Percentiles rank a stretch among this genome's conserved stretches.
These are phyloP conservation scores for Cyanistes caeruleus DNA, from an alignment of 2,113 vertebrate species.

Conservation along the genomic window DNA sequence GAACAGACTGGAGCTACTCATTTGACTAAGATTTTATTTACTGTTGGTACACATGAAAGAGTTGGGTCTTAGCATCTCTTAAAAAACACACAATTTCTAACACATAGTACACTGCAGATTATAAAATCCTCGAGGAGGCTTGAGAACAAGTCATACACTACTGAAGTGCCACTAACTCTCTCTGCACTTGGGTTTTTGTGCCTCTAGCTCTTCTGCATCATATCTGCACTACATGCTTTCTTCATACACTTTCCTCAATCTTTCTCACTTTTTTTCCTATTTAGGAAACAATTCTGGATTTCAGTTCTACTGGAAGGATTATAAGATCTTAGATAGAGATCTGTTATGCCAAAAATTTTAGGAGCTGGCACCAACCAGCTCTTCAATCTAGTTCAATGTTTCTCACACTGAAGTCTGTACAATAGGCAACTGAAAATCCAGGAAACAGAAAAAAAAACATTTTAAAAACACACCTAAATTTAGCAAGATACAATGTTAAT, in stretches of 20 bases:
- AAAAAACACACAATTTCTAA: neutral
- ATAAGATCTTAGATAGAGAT: neutral
- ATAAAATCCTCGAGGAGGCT: neutral
- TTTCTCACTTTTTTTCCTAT: neutral
- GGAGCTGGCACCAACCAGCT: neutral
- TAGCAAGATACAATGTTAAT: neutral
- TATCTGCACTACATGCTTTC: neutral
- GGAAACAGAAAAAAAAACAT: neutral
- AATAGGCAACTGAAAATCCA: neutral
- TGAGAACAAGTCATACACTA: neutral
- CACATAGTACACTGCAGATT: neutral
- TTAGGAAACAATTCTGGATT: neutral
- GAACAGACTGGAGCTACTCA: neutral
- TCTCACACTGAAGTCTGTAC: neutral
- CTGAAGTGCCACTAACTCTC: neutral
- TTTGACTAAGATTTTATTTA: neutral
- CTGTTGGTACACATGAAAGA: neutral
- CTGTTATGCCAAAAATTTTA: constrained; percentile 15
- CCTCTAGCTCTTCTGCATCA: neutral
- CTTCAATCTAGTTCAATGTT: neutral
- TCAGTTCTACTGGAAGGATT: neutral
- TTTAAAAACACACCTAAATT: accelerated
- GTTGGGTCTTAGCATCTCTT: neutral
- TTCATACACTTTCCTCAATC: neutral
- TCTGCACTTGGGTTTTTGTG: neutral